phyloP scores from a whole-genome alignment of 2,113 vertebrate genomes.

The Scomber scombrus region DNA sequence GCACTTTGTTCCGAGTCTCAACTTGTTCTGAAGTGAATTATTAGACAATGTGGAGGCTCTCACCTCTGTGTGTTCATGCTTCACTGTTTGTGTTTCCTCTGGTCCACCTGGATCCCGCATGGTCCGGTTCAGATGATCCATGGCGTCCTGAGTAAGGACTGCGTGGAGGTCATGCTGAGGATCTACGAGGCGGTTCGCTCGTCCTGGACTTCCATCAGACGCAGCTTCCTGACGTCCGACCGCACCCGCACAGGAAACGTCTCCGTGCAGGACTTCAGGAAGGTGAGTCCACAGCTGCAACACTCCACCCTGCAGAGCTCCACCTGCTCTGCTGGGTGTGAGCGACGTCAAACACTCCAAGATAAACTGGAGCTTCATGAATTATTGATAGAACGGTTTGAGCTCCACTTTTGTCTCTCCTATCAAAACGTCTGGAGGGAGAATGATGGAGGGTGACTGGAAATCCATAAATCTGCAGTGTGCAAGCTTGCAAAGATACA shows the following conservation, averaged over 20 bases:
- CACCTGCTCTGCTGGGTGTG: not conserved
- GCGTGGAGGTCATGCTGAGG: conserved; percentile 73
- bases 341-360: not conserved
- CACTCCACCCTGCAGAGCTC: not conserved
- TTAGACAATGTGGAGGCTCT: conserved; percentile 27
- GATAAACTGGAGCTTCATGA: conserved; percentile 8
- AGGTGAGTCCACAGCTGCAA: conserved; percentile 62
- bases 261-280: conserved; percentile 77
- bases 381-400: conserved; percentile 31
- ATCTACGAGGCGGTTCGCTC: conserved; percentile 72
- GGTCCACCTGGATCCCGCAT: not conserved
- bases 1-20: conserved; percentile 50
- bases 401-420: conserved; percentile 9
- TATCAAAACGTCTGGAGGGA: conserved; percentile 34
- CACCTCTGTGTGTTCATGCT: conserved; percentile 34
- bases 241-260: conserved; percentile 52
- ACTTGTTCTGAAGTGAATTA: conserved; percentile 23
- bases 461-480: conserved; percentile 21
- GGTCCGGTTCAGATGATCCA: conserved; percentile 56
- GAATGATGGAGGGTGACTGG: conserved; percentile 18
- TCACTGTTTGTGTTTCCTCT: not conserved
- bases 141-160: conserved; percentile 36
- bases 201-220: conserved; percentile 79
- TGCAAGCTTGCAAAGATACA: conserved; percentile 6
- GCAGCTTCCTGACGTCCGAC: conserved; percentile 72